Evolutionary conservation across 2,797 vertebrate genomes (phyloP).

Genomic region (Acanthopagrus latus): DNA sequence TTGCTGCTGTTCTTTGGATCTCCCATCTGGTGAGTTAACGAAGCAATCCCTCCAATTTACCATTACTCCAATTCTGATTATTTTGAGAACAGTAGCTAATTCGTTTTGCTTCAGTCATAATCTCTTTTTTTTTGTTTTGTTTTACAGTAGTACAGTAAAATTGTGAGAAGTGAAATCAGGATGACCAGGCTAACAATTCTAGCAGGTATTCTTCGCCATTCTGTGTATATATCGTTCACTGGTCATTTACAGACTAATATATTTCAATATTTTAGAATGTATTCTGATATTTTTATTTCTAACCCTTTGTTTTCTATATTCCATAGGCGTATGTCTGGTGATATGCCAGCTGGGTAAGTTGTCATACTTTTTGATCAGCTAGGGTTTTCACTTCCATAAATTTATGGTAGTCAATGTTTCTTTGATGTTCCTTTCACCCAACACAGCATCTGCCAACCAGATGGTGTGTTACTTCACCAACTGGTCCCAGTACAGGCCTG

Average conservation of each 20-base stretch:
- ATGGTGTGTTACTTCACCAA: constrained; percentile 88
- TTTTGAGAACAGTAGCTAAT: neutral
- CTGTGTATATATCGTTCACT: neutral
- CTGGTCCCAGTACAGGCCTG: constrained; percentile 83
- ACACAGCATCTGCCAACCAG: constrained; percentile 78
- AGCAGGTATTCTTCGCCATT: constrained; percentile 62
- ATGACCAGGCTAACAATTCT: constrained; percentile 72
- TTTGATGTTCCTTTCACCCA: neutral
- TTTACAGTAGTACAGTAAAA: constrained; percentile 28
- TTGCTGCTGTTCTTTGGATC: constrained; percentile 17
- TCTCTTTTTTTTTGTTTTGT: constrained; percentile 25
- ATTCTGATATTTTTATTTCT: neutral
- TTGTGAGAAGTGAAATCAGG: constrained; percentile 22
- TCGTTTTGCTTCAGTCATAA: neutral
- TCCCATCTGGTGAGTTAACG: constrained; percentile 50
- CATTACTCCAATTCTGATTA: neutral
- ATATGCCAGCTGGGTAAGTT: constrained; percentile 78
- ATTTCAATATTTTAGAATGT: neutral
- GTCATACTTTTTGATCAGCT: neutral
- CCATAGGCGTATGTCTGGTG: constrained; percentile 55
- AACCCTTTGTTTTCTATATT: constrained; percentile 7
- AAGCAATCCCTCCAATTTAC: neutral
- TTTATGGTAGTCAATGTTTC: neutral
- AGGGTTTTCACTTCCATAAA: neutral
- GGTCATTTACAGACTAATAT: neutral